Evolutionary conservation across 2,797 vertebrate genomes (phyloP).

Genomic region (Tragopan temminckii): DNA sequence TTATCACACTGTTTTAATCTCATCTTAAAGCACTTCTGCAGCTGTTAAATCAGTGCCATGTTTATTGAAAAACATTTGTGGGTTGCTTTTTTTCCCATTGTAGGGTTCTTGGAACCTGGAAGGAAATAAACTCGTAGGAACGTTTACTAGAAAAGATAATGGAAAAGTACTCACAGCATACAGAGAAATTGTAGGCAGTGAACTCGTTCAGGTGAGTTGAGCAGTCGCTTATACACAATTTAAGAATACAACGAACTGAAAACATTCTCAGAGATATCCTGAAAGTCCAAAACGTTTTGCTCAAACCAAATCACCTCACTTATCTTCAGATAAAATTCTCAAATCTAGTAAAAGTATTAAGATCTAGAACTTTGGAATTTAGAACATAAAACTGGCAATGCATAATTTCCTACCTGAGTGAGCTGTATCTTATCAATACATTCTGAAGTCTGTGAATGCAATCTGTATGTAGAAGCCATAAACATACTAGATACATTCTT

Average conservation of each 20-base stretch:
- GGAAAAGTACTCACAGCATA: constrained; percentile 85
- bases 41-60: not conserved
- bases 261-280: not conserved
- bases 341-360: not conserved
- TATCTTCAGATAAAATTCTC: not conserved
- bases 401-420: not conserved
- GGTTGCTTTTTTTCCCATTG: not conserved
- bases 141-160: constrained; percentile 91
- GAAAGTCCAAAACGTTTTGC: not conserved
- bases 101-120: constrained; percentile 90
- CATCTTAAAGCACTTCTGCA: not conserved
- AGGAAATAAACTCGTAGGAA: constrained; percentile 85
- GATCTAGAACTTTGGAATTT: not conserved
- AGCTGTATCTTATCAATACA: not conserved
- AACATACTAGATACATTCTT: not conserved
- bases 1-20: not conserved
- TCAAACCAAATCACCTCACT: not conserved
- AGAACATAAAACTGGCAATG: not conserved
- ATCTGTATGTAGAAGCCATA: not conserved
- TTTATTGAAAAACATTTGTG: not conserved
- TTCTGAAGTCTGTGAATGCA: not conserved
- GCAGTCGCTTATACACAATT: not conserved
- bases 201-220: constrained; percentile 90
- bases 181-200: constrained; percentile 83
- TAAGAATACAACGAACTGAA: not conserved